These are phyloP conservation scores for Spermophilus dauricus DNA, from an alignment of 2,113 vertebrate species.

Conservation along the genomic window DNA sequence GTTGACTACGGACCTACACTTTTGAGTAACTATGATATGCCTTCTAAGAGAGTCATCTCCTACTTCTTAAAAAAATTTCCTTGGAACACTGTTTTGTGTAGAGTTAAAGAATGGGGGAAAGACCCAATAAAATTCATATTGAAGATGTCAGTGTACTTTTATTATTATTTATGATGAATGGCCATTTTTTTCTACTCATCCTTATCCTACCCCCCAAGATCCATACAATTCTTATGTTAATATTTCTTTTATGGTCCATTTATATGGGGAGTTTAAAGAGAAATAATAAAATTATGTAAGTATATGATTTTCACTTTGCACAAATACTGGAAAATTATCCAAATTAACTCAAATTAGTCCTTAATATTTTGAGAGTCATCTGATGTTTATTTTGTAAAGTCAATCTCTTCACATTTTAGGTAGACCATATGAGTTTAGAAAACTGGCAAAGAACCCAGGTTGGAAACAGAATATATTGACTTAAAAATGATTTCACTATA, in stretches of 20 bases:
- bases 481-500: neutral
- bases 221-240: neutral
- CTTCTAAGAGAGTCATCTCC: neutral
- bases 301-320: neutral
- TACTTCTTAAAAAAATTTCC: neutral
- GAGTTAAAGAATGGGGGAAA: neutral
- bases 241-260: neutral
- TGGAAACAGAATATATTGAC: neutral
- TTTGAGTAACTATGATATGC: neutral
- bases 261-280: neutral
- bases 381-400: neutral
- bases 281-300: neutral
- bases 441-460: neutral
- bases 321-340: neutral
- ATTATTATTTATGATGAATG: neutral
- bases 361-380: neutral
- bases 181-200: rapidly evolving
- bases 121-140: neutral
- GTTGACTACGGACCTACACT: neutral
- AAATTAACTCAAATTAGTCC: neutral
- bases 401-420: neutral
- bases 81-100: neutral
- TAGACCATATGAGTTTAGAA: neutral
- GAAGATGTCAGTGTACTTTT: neutral
- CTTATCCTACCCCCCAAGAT: neutral